These are phyloP conservation scores for Disparrhopalites patrizii DNA, from an alignment of 2,888 invertebrate species.

Conservation along the genomic window DNA sequence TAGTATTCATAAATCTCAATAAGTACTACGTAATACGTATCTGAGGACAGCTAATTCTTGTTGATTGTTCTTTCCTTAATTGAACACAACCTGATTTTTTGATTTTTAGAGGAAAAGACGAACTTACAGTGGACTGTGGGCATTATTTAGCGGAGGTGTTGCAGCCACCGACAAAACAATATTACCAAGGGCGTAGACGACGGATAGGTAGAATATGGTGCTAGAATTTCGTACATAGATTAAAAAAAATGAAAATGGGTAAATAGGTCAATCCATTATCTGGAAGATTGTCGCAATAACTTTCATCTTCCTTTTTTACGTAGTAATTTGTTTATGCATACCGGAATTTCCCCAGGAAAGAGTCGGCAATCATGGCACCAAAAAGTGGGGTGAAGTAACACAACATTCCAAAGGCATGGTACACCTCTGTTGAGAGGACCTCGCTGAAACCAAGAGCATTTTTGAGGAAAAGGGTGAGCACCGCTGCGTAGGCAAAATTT, in stretches of 20 bases:
- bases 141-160: constrained; percentile 48
- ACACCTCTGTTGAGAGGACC: constrained; percentile 75
- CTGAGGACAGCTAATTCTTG: too few relatives aligned
- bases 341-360: constrained; percentile 83
- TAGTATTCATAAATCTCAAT: background rate
- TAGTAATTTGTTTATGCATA: constrained; percentile 41
- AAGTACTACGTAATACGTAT: background rate
- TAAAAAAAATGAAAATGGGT: too few relatives aligned
- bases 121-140: constrained; percentile 27
- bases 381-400: constrained; percentile 83
- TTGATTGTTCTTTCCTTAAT: too few relatives aligned
- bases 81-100: background rate
- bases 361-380: constrained; percentile 92
- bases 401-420: constrained; percentile 82
- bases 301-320: background rate
- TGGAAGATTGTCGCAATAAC: background rate
- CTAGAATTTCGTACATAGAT: too few relatives aligned
- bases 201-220: constrained; percentile 57
- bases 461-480: constrained; percentile 83
- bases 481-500: constrained; percentile 63
- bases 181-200: constrained; percentile 57
- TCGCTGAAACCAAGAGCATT: constrained; percentile 69
- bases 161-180: constrained; percentile 55
- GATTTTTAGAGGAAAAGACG: background rate
- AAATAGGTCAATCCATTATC: too few relatives aligned